These are phyloP conservation scores for Palythoa grandiflora DNA, from an alignment of 92 coral and sea anemone genomes.

Conservation along the genomic window DNA sequence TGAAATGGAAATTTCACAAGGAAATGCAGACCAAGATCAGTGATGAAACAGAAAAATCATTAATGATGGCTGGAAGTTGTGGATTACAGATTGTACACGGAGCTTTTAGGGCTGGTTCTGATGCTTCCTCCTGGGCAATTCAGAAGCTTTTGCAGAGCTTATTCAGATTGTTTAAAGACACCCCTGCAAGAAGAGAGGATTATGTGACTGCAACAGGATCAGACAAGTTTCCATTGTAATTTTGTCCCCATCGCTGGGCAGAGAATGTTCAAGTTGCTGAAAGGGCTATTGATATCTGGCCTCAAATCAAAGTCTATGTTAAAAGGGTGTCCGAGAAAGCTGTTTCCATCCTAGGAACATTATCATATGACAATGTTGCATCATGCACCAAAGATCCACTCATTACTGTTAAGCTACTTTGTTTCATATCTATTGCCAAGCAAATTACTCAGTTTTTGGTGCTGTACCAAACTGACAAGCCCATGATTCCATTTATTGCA, in stretches of 20 bases:
- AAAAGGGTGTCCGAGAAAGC: constrained; percentile 45
- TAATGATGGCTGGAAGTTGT: constrained; percentile 55
- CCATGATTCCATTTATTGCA: constrained; percentile 54
- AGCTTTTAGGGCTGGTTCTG: constrained; percentile 40
- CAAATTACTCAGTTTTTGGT: constrained; percentile 44
- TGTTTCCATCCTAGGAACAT: constrained; percentile 40
- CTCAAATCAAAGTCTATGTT: constrained; percentile 52
- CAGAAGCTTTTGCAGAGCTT: constrained; percentile 45
- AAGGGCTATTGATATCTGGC: constrained; percentile 63
- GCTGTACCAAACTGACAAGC: constrained; percentile 49
- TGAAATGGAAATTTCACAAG: constrained; percentile 56
- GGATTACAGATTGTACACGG: constrained; percentile 44
- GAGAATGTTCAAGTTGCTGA: constrained; percentile 52
- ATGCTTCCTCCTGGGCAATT: constrained; percentile 45
- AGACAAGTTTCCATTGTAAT: constrained; percentile 45
- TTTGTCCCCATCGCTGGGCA: constrained; percentile 56
- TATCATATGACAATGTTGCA: constrained; percentile 53
- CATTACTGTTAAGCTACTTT: constrained; percentile 25
- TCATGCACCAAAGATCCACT: constrained; percentile 49
- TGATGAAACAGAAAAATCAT: constrained; percentile 54
- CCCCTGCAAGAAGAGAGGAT: constrained; percentile 29
- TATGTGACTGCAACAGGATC: constrained; percentile 15
- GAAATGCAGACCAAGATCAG: constrained; percentile 49
- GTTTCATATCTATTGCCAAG: constrained; percentile 42
- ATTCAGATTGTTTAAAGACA: constrained; percentile 51